phyloP scores from a whole-genome alignment of 2,113 vertebrate species.

The Ptilonorhynchus violaceus region DNA sequence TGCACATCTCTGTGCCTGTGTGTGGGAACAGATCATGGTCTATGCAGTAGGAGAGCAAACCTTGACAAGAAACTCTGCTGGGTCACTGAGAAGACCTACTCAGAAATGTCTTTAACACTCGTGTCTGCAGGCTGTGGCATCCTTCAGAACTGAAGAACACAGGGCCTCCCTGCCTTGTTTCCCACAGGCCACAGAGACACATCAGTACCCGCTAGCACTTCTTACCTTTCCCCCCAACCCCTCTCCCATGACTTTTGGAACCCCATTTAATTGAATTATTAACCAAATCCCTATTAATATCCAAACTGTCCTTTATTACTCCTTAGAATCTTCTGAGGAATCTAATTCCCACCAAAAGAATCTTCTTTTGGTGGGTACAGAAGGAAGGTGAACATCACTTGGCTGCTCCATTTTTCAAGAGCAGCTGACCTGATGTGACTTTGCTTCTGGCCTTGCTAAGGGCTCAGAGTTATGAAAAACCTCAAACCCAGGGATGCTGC shows the following conservation, averaged over 20 bases:
- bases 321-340: neutral
- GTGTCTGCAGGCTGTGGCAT: neutral
- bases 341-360: neutral
- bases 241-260: neutral
- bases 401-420: neutral
- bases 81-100: neutral
- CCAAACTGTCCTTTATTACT: neutral
- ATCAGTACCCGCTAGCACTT: neutral
- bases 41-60: neutral
- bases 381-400: neutral
- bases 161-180: neutral
- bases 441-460: neutral
- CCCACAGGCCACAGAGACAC: neutral
- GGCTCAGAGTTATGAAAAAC: neutral
- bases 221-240: neutral
- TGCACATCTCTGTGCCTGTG: neutral
- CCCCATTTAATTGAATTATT: neutral
- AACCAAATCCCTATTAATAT: neutral
- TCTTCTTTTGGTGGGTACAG: neutral
- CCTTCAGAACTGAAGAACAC: neutral
- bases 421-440: neutral
- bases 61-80: conserved; percentile 30
- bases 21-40: neutral
- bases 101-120: neutral
- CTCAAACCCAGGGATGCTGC: neutral